These are phyloP conservation scores for Psittacara wagleri DNA, from an alignment of 2,113 vertebrate species.

Conservation along the genomic window DNA sequence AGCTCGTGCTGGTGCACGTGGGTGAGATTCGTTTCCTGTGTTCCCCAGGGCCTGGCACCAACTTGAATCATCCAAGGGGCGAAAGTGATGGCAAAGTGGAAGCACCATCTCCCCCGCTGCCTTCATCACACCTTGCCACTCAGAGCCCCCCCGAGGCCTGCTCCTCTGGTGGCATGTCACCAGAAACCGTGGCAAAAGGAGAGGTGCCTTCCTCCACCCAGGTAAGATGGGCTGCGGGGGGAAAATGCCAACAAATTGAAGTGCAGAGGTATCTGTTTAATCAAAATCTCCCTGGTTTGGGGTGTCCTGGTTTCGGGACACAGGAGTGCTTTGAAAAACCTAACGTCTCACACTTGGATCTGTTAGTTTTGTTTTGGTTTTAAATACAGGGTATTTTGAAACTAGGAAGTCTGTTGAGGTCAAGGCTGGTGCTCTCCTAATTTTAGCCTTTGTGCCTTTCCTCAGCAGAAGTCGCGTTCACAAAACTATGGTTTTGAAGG, in stretches of 20 bases:
- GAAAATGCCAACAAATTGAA: neutral
- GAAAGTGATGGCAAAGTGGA: conserved; percentile 81
- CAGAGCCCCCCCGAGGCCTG: conserved; percentile 41
- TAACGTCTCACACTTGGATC: neutral
- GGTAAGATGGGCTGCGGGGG: conserved; percentile 65
- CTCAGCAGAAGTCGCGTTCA: neutral
- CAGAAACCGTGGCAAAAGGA: conserved; percentile 66
- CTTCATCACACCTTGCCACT: conserved; percentile 53
- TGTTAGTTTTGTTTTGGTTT: neutral
- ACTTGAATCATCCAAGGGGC: conserved; percentile 75
- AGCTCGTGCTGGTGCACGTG: conserved; percentile 81
- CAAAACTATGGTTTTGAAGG: neutral
- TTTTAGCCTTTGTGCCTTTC: neutral
- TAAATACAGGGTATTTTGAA: neutral
- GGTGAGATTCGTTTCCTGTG: conserved; percentile 93
- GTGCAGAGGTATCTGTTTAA: neutral
- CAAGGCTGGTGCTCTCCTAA: neutral
- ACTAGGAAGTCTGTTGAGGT: neutral
- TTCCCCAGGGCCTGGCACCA: conserved; percentile 89
- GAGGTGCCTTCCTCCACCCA: conserved; percentile 69
- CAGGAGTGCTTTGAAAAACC: neutral
- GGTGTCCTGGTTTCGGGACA: neutral
- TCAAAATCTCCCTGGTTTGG: neutral
- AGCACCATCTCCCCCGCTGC: conserved; percentile 73
- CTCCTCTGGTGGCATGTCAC: conserved; percentile 63